Evolutionary conservation across 2,888 invertebrate species (phyloP), one percentile per base, ranked within the genome.

Genomic region (Petrolisthes manimaculis): DNA sequence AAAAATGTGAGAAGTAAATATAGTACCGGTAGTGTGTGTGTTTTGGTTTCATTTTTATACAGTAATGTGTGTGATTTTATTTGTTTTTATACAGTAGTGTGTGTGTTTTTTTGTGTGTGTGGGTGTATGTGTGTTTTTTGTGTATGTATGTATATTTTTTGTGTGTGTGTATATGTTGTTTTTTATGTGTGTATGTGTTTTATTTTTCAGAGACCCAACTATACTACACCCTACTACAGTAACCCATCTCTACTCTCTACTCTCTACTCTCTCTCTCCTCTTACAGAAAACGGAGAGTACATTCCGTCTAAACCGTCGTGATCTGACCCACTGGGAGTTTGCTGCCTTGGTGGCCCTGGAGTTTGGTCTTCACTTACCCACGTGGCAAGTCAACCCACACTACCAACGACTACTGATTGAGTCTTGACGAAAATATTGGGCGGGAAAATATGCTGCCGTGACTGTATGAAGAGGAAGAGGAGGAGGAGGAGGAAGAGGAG

Each of bases 281-380:
- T 85, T 78, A 51, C 94, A 97, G 96, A 96, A 97, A 94, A 97
- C 96, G 78, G 98, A 98, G 94, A 96, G 95, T 91, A 96, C 96
- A 37, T 98, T 99, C 93, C 95, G 98, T 85, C 93, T 99, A 91
- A 97, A 97, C 93, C 95, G 97, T 74, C 97, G 97, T 93, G 99
- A 99, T 92, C 94, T 99, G 91, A 95, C 98, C 91, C 95, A 96
- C 61, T 97, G 97, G 88, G 99, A 99, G 94, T 98, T 99, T 94
- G 97, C 97, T 5, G 97, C 98, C 81, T 94, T 98, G 85, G 97
- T 98, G 83, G 98, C 98, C 4, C 94, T 99, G 89, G 98, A 99
- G 94, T 99, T 99, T 93, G 97, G 97, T 14, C 94, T 99, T 88
- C 98, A 98, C 93, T 95, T 98, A 91, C 97, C 98, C 53, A 97